phyloP scores from a whole-genome alignment of 92 coral and sea anemone genomes.

The Bergia sp. region DNA sequence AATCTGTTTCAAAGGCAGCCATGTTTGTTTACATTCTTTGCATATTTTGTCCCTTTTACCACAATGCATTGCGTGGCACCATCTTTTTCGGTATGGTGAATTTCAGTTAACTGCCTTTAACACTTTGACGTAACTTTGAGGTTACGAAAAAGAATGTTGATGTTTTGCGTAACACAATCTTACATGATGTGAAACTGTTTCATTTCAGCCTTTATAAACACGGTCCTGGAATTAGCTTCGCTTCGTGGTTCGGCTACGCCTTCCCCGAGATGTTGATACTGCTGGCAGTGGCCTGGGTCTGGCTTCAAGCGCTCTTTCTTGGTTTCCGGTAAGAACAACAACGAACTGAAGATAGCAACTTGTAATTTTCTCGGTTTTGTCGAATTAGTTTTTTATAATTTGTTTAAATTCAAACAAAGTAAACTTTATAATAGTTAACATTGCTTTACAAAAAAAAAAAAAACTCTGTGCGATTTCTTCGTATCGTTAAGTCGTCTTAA shows the following conservation, averaged over 20 bases:
- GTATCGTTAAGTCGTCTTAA: not conserved
- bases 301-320: conserved; percentile 86
- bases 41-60: no score
- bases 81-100: no score
- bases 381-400: no score
- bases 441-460: not conserved
- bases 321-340: conserved; percentile 60
- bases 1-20: no score
- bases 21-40: no score
- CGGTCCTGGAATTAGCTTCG: conserved; percentile 96
- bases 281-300: conserved; percentile 89
- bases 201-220: conserved; percentile 76
- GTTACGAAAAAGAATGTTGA: no score
- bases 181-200: not conserved
- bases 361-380: not conserved
- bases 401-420: no score
- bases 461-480: not conserved
- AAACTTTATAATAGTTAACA: not conserved
- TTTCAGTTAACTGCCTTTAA: no score
- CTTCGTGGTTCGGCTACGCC: conserved; percentile 93
- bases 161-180: no score
- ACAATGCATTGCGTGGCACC: no score
- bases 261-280: conserved; percentile 95
- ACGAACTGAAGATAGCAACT: not conserved
- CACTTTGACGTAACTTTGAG: no score